phyloP scores from a whole-genome alignment of 2,888 invertebrate genomes.

The Cecidostiba fungosa region DNA sequence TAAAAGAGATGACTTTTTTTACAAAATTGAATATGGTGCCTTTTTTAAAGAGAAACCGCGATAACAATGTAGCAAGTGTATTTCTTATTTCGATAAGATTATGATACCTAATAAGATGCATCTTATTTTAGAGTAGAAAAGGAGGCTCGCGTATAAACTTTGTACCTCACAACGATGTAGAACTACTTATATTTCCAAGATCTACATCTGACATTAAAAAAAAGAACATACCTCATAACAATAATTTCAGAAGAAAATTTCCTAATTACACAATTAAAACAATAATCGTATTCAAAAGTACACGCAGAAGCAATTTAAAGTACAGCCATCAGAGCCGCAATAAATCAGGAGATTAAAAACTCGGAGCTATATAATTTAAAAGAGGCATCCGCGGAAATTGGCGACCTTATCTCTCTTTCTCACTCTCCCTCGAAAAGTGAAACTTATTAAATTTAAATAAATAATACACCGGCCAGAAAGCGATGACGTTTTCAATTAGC shows the following conservation, averaged over 20 bases:
- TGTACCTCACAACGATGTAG: not conserved
- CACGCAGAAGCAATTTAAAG: conserved; percentile 12
- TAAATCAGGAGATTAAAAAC: conserved; percentile 14
- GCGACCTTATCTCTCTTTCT: conserved; percentile 12
- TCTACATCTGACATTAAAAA: not conserved
- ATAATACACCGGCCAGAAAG: conserved; percentile 28
- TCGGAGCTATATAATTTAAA: conserved; percentile 5
- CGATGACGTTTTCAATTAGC: conserved; percentile 54
- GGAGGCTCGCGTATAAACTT: too few species aligned
- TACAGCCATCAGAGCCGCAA: not conserved
- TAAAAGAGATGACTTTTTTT: too few species aligned
- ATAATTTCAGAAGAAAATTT: not conserved
- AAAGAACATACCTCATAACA: not conserved
- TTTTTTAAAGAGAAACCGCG: too few species aligned
- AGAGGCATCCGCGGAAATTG: conserved; percentile 7
- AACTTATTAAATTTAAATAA: conserved; percentile 52
- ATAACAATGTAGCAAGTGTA: too few species aligned
- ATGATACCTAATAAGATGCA: too few species aligned
- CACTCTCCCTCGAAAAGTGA: not conserved
- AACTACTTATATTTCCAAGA: not conserved
- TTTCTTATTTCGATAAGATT: too few species aligned
- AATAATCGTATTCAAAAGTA: not conserved
- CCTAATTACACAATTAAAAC: not conserved
- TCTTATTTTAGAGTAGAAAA: too few species aligned
- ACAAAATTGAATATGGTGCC: too few species aligned